Evolutionary conservation across 2,888 invertebrate genomes (phyloP).

Genomic region (Silvanus unidentatus): DNA sequence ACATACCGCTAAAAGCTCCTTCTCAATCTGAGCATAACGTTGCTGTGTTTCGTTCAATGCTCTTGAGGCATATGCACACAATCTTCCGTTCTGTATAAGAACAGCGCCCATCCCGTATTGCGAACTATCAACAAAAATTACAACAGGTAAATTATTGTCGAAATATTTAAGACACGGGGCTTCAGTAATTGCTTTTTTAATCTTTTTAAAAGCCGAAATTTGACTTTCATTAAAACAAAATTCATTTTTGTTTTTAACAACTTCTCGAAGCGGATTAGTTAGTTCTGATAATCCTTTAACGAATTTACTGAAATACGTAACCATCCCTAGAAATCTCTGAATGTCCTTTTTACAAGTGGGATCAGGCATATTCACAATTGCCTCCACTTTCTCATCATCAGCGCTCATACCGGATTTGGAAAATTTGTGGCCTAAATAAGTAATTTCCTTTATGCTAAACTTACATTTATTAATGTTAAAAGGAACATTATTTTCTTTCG

Average conservation of each 20-base stretch:
- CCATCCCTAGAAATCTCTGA: constrained; percentile 5
- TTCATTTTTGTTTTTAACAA: no score
- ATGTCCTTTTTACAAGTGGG: constrained; percentile 4
- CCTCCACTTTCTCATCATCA: constrained; percentile 5
- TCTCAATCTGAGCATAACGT: constrained; percentile 20
- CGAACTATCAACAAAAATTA: constrained; percentile 20
- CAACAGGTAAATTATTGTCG: constrained; percentile 9
- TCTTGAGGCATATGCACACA: constrained; percentile 12
- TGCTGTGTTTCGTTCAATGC: constrained; percentile 6
- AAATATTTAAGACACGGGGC: constrained; percentile 14
- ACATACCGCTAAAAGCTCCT: constrained; percentile 19
- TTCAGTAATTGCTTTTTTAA: no score
- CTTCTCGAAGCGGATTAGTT: constrained; percentile 2
- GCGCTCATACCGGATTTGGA: constrained; percentile 11
- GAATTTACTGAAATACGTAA: constrained; percentile 7
- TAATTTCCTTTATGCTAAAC: constrained; percentile 1
- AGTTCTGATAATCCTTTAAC: constrained; percentile 1
- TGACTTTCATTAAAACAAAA: no score
- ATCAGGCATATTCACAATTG: constrained; percentile 7
- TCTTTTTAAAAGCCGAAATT: not conserved
- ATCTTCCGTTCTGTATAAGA: constrained; percentile 18
- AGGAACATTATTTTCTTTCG: constrained; percentile 4
- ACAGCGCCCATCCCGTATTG: constrained; percentile 21
- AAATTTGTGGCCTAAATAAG: constrained; percentile 13
- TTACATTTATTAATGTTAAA: constrained; percentile 6